Percentiles rank a stretch among this genome's conserved stretches.
These are phyloP conservation scores for Laticauda colubrina DNA, from an alignment of 2,113 vertebrate genomes.

Conservation along the genomic window DNA sequence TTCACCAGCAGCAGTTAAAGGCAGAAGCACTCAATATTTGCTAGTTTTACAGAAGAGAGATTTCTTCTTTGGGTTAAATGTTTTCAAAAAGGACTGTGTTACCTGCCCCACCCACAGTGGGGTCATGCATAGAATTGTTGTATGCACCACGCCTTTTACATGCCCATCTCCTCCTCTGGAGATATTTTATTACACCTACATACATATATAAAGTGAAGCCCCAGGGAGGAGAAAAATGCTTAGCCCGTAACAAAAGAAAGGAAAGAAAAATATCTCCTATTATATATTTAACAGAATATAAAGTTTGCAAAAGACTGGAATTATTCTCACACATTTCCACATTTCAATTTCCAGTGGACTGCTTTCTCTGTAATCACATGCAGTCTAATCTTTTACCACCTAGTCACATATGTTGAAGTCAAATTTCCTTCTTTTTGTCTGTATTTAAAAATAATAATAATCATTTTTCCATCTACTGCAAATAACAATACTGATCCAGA, in stretches of 20 bases:
- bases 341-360: constrained; percentile 73
- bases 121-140: background rate
- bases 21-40: constrained; percentile 11
- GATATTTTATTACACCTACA: background rate
- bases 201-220: background rate
- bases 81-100: background rate
- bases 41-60: background rate
- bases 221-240: background rate
- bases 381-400: constrained; percentile 73
- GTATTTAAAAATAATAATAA: constrained; percentile 85
- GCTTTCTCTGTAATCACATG: constrained; percentile 70
- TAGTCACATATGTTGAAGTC: constrained; percentile 73
- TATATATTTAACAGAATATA: constrained; percentile 38
- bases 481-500: constrained; percentile 78
- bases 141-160: background rate
- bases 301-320: constrained; percentile 36
- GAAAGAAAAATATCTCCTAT: constrained; percentile 6
- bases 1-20: constrained; percentile 55
- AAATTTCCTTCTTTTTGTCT: constrained; percentile 79
- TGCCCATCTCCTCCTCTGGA: background rate
- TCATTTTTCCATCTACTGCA: constrained; percentile 80
- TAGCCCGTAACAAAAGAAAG: background rate
- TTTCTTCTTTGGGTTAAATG: background rate
- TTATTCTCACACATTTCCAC: constrained; percentile 67
- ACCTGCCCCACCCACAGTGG: background rate